Percentiles rank a stretch among this genome's conserved stretches.
Conservation (phyloP, 2,113 vertebrate species). For the Poicephalus meyeri region DNA sequence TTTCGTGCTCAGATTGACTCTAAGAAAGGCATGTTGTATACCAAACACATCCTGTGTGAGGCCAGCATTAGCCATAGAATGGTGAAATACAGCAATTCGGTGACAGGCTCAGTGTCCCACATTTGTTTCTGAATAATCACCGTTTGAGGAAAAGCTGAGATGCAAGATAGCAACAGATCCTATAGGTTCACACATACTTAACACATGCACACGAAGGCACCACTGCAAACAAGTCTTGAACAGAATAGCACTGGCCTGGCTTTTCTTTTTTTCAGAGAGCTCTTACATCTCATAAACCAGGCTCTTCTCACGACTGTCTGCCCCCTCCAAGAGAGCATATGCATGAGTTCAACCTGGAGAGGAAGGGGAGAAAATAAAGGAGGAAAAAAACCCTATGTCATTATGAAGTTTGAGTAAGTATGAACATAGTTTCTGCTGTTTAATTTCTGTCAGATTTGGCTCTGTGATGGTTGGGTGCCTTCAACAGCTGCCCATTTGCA, state of each 20-base stretch:
- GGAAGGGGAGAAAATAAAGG: neutral
- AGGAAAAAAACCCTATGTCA: neutral
- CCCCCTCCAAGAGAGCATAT: neutral
- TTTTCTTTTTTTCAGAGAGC: neutral
- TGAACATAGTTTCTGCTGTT: neutral
- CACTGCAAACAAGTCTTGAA: neutral
- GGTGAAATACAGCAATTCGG: neutral
- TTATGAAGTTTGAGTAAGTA: neutral
- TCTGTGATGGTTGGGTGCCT: neutral
- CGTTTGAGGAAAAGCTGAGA: neutral
- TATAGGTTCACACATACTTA: neutral
- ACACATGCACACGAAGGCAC: neutral
- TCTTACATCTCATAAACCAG: neutral
- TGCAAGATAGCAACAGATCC: neutral
- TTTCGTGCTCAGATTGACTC: fast-evolving
- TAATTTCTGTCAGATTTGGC: conserved; percentile 1
- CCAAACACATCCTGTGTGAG: neutral
- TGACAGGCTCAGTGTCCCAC: neutral
- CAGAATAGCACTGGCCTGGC: neutral
- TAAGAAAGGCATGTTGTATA: neutral
- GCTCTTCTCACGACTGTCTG: neutral
- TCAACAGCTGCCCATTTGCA: conserved; percentile 21
- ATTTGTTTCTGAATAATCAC: neutral
- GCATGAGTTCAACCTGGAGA: neutral
- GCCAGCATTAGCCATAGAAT: neutral